Evolutionary conservation across 2,888 invertebrate species (phyloP).

Genomic region (Cantharis nigra): DNA sequence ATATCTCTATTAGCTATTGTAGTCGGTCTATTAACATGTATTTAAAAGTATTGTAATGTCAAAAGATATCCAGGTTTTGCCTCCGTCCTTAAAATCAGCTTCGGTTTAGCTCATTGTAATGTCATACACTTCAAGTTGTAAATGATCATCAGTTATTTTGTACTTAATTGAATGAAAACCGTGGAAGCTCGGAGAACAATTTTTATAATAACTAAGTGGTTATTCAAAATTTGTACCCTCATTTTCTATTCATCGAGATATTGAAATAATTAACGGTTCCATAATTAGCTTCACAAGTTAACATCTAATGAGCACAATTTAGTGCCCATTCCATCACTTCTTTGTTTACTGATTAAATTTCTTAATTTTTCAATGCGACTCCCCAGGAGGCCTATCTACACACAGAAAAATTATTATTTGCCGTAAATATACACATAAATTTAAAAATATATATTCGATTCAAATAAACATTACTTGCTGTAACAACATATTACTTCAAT

Average conservation of each 20-base stretch:
- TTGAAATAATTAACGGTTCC: not conserved
- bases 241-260: not conserved
- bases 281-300: not conserved
- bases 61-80: slow-evolving; percentile 29
- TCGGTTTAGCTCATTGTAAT: slow-evolving; percentile 15
- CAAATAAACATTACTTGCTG: too few relatives aligned
- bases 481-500: too few relatives aligned
- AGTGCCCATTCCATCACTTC: not conserved
- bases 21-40: slow-evolving; percentile 53
- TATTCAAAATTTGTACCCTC: not conserved
- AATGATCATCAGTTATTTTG: slow-evolving; percentile 27
- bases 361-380: not conserved
- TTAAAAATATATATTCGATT: too few relatives aligned
- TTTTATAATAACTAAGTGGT: not conserved
- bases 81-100: slow-evolving; percentile 25
- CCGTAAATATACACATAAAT: too few relatives aligned
- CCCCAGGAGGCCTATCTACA: too few relatives aligned
- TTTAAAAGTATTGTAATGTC: slow-evolving; percentile 43
- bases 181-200: slow-evolving; percentile 11
- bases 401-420: too few relatives aligned
- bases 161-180: slow-evolving; percentile 25
- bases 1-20: slow-evolving; percentile 55
- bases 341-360: not conserved
- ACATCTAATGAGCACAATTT: not conserved
- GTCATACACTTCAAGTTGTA: slow-evolving; percentile 18